Conservation (phyloP, 2,888 invertebrate species). For the Pocota personata region DNA sequence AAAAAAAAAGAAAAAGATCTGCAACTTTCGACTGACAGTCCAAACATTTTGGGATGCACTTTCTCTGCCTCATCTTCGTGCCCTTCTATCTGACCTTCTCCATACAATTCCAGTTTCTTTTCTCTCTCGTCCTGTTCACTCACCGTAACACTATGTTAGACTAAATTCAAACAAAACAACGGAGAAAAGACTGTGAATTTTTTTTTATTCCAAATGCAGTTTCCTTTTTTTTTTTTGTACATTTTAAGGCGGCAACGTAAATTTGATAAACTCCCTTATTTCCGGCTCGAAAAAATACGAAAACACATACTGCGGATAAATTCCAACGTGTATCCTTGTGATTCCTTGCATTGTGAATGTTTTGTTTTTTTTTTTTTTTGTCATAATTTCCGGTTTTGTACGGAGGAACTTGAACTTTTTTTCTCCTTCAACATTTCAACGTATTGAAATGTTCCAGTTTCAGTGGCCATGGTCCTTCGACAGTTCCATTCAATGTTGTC, state of each 20-base stretch:
- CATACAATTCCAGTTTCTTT: not conserved
- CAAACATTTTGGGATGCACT: not conserved
- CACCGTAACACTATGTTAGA: not conserved
- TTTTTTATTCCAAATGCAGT: not conserved
- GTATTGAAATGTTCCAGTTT: slow-evolving; percentile 34
- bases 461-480: slow-evolving; percentile 19
- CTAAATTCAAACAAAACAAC: not conserved
- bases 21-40: not conserved
- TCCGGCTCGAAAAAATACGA: not conserved
- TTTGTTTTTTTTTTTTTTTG: not conserved
- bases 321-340: slow-evolving; percentile 3
- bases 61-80: not conserved
- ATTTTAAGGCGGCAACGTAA: slow-evolving; percentile 8
- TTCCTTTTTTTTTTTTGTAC: slow-evolving; percentile 6
- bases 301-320: not conserved
- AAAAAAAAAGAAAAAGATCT: not conserved
- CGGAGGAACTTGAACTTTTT: not conserved
- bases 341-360: not conserved
- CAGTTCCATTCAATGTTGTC: slow-evolving; percentile 2
- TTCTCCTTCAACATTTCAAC: not conserved
- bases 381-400: not conserved
- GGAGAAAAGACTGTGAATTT: not conserved
- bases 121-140: not conserved
- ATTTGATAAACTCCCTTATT: slow-evolving; percentile 1
- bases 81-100: not conserved